These are phyloP conservation scores for Amphiprion ocellaris DNA, from an alignment of 2,113 vertebrate genomes.

Conservation along the genomic window DNA sequence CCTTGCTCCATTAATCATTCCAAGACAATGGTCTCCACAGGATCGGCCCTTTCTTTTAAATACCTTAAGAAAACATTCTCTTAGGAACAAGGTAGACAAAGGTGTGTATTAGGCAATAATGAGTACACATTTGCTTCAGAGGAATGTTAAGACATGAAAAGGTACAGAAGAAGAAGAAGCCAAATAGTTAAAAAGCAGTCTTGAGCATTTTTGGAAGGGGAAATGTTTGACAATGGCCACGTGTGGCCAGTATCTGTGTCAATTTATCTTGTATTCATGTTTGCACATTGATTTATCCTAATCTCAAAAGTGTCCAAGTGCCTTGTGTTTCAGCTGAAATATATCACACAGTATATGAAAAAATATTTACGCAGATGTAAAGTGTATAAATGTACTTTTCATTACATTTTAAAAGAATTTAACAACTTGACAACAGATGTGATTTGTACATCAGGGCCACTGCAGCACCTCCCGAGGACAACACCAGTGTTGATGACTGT, in stretches of 20 bases:
- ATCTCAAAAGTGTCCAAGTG: conserved; percentile 77
- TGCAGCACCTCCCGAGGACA: conserved; percentile 48
- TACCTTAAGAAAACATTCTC: neutral
- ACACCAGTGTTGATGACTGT: conserved; percentile 36
- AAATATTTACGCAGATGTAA: conserved; percentile 59
- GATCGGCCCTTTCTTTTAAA: conserved; percentile 53
- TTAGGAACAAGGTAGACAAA: conserved; percentile 39
- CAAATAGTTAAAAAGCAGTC: neutral
- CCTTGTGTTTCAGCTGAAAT: conserved; percentile 90
- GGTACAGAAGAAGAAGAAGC: conserved; percentile 9
- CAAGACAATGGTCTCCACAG: conserved; percentile 68
- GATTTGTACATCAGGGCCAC: conserved; percentile 63
- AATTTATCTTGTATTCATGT: conserved; percentile 57
- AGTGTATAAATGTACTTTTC: conserved; percentile 62
- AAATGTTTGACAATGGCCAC: conserved; percentile 70
- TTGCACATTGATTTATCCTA: conserved; percentile 74
- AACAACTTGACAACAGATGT: conserved; percentile 68
- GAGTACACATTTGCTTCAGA: conserved; percentile 57
- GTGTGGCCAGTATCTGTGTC: conserved; percentile 61
- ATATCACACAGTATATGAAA: conserved; percentile 74
- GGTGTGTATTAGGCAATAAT: conserved; percentile 35
- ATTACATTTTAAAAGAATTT: conserved; percentile 45
- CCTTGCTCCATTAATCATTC: conserved; percentile 18
- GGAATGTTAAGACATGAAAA: neutral
- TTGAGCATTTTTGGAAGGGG: neutral